Conservation (phyloP, 2,797 vertebrate species). For the Euphonia xanthogaster region DNA sequence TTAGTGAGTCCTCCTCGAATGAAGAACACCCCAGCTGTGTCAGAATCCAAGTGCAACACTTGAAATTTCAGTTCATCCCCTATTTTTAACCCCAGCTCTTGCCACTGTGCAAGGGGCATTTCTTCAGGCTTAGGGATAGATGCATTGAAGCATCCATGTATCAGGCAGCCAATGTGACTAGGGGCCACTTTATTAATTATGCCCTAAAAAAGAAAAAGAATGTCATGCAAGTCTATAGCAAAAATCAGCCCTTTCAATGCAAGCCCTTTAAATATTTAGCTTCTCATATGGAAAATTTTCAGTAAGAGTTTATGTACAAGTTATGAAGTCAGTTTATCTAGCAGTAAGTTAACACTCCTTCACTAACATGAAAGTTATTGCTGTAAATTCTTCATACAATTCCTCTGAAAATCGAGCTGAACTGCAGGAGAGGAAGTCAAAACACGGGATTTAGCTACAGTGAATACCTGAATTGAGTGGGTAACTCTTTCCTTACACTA, state of each 20-base stretch:
- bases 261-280: neutral
- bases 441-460: neutral
- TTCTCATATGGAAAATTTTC: rapidly evolving
- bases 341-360: neutral
- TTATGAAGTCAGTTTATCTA: neutral
- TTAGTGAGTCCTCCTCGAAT: slow-evolving; percentile 85
- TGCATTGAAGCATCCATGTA: slow-evolving; percentile 95
- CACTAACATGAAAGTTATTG: neutral
- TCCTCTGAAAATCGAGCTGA: neutral
- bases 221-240: neutral
- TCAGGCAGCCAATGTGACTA: slow-evolving; percentile 91
- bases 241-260: neutral
- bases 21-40: slow-evolving; percentile 88
- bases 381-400: neutral
- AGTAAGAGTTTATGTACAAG: neutral
- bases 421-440: neutral
- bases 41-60: slow-evolving; percentile 88
- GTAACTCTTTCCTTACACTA: neutral
- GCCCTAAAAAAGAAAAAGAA: slow-evolving; percentile 77
- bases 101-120: slow-evolving; percentile 83
- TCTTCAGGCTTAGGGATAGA: slow-evolving; percentile 88
- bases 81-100: slow-evolving; percentile 79
- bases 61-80: slow-evolving; percentile 87
- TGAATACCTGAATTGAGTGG: neutral
- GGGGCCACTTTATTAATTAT: slow-evolving; percentile 90